Evolutionary conservation across 1,140 invertebrate genomes (phyloP).

Genomic region (Platyura marginata): DNA sequence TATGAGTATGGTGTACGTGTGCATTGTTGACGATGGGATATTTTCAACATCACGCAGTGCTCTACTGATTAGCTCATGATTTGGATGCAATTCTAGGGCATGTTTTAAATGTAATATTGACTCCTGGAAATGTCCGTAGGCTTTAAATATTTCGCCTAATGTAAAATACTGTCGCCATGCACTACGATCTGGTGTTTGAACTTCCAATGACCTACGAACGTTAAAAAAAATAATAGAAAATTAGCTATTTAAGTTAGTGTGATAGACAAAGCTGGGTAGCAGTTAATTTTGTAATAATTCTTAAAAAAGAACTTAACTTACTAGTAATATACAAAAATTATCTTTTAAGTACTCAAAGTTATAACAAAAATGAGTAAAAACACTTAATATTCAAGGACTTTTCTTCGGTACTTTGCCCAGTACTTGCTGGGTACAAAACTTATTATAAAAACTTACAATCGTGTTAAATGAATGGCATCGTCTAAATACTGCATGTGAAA

Average conservation of each 20-base stretch:
- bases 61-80: slow-evolving; percentile 56
- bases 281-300: too few relatives aligned
- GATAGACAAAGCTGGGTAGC: too few relatives aligned
- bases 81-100: slow-evolving; percentile 61
- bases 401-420: too few relatives aligned
- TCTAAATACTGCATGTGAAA: slow-evolving; percentile 73
- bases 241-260: too few relatives aligned
- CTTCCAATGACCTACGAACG: slow-evolving; percentile 31
- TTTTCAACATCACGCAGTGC: slow-evolving; percentile 63
- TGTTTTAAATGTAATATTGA: slow-evolving; percentile 62
- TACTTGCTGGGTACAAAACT: too few relatives aligned
- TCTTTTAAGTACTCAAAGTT: too few relatives aligned
- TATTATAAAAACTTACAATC: slow-evolving; percentile 31
- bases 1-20: slow-evolving; percentile 67
- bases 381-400: too few relatives aligned
- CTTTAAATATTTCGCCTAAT: slow-evolving; percentile 65
- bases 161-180: slow-evolving; percentile 84
- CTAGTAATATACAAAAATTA: too few relatives aligned
- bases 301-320: too few relatives aligned
- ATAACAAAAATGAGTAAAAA: too few relatives aligned
- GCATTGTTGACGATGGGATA: slow-evolving; percentile 42
- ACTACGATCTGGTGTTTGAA: slow-evolving; percentile 62
- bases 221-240: too few relatives aligned
- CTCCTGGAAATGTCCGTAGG: slow-evolving; percentile 68
- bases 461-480: slow-evolving; percentile 70